Evolutionary conservation across 1,140 invertebrate species (phyloP).

Genomic region (Tetragonula clypearis): DNA sequence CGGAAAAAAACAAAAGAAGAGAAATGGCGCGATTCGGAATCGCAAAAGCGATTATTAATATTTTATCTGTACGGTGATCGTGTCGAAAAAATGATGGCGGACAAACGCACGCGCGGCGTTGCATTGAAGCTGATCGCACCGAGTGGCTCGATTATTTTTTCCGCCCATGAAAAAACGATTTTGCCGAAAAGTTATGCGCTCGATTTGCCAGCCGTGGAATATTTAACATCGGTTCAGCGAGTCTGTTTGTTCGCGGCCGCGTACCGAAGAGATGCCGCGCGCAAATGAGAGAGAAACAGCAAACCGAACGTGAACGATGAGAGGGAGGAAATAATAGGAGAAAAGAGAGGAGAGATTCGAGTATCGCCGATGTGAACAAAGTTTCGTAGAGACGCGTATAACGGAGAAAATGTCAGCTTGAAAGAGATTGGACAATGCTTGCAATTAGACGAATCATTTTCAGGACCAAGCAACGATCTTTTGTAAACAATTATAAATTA

Average conservation of each 20-base stretch:
- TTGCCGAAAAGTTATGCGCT: slow-evolving; percentile 19
- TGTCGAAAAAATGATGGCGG: background rate
- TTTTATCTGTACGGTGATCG: slow-evolving; percentile 35
- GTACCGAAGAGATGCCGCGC: background rate
- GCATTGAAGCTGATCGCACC: background rate
- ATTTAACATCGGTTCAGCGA: slow-evolving; percentile 5
- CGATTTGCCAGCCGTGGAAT: background rate
- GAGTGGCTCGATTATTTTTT: slow-evolving; percentile 4
- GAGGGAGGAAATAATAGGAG: background rate
- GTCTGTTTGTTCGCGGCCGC: background rate
- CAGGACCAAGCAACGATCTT: too few relatives aligned
- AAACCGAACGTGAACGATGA: too few relatives aligned
- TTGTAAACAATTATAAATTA: too few relatives aligned
- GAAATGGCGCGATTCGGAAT: background rate
- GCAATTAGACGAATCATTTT: too few relatives aligned
- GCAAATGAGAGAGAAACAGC: background rate
- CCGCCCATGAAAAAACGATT: slow-evolving; percentile 4
- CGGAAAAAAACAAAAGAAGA: background rate
- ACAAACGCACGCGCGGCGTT: background rate
- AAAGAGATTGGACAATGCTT: slow-evolving; percentile 5
- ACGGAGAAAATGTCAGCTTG: background rate
- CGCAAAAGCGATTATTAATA: slow-evolving; percentile 53
- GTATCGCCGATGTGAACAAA: background rate
- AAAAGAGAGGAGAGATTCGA: background rate
- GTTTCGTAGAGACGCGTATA: too few relatives aligned